Evolutionary conservation across 2,888 invertebrate species (phyloP), one percentile per base, ranked within the genome.

Genomic region (Rhabditoides inermis): DNA sequence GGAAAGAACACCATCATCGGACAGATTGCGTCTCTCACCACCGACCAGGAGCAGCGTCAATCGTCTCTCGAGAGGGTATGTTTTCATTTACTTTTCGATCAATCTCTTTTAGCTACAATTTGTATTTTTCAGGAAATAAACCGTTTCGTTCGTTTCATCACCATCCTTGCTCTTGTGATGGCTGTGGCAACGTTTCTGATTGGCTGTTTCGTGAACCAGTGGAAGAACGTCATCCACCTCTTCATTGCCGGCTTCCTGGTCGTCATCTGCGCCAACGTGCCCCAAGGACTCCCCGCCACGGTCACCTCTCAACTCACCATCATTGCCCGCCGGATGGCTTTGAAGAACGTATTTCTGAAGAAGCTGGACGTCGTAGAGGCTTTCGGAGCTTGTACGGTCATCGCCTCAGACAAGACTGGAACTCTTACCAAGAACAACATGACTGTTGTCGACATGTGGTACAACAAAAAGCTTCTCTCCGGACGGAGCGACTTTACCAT

Each of bases 381-480:
- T 12, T 45, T 61, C 23, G 60, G 60, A 25, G 45, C 60, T 12
- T 46, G 46, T 1, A 55, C 54, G n/a, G 48, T 55, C 37, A 56
- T 58, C 39, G 60, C 60, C 37, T 64, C 63, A 18, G 63, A 63
- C 53, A 63, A 63, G 45, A 63, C 63, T 10, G 63, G 63, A 25
- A 63, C 63, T 20, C 30, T 63, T 30, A 63, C 63, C 36, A 65
- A 63, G 42, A 63, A 63, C 44, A 48, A 55, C 35, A 63, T 63
- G 63, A 64, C 58, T 25, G 63, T 63, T n/a, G 64, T 63, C 15
- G 60, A 59, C 39, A 20, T 60, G 18, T 63, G 63, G 63, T 53
- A 53, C 30, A 48, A 49, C 45, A 51, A 63, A 35, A 45, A 48
- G 18, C 49, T 45, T 35, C 45, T 63, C 10, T 40, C 46, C 40